Base-by-base conservation (phyloP, 2,113 vertebrate species). In the Galemys pyrenaicus region DNA sequence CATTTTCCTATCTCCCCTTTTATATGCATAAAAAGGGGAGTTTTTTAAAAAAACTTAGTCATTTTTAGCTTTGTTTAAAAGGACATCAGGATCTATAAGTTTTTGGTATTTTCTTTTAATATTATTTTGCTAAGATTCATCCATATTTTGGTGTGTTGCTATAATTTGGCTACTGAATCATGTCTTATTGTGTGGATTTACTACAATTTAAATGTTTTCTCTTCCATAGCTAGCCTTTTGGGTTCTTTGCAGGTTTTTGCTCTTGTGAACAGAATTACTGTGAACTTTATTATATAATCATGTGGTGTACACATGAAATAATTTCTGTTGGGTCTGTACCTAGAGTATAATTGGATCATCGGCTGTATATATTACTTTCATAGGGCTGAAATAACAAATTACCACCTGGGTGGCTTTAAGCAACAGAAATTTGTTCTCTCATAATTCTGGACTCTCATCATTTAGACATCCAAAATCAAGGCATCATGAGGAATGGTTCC, bases 161-260 rank as follows among this genome's bases (percentile, higher is more conserved):
- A n/a, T 71, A 54, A 30, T 65, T 94, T 89, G 71, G 67, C n/a
- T 54, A n/a, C 19, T 84, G 39, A 89, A 93, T 80, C 87, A 70
- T n/a, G 54, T 44, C 51, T n/a, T 28, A 65, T 81, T 83, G 26
- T 77, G 60, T 68, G 44, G 17, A 73, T 44, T 91, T 49, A 82
- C 24, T 54, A 49, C 41, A 65, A 39, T 77, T 65, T 67, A 71
- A 39, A 41, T 80, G 26, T 46, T 88, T 17, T 78, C 9, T 68
- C 30, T 35, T 84, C 64, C 51, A 35, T 60, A 62, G n/a, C 10
- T 41, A 67, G 15, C 37, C 32, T 87, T 64, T 71, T 9, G 56
- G 35, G 35, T 56, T 88, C 30, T 74, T 75, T 74, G 41, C 9
- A 65, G 22, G 37, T 41, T 65, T 93, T 88, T 74, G 15, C 15